A percentile compares a stretch with the other conserved stretches of the same genome.
Conservation (phyloP, 2,888 invertebrate genomes). For the Apoda limacodes region DNA sequence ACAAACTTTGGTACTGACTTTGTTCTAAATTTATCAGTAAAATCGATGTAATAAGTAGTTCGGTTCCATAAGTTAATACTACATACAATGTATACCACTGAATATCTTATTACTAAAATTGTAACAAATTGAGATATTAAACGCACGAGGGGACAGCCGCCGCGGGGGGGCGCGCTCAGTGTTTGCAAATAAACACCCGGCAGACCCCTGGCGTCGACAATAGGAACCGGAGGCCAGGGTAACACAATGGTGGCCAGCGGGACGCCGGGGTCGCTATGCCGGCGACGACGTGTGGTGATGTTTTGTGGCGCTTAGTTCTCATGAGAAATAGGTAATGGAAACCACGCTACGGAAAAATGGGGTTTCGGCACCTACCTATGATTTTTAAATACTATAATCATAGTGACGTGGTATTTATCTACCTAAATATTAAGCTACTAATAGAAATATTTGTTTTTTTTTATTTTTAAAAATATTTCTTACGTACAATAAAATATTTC, state of each 20-base stretch:
- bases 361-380: slow-evolving; percentile 13
- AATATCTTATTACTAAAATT: slow-evolving; percentile 47
- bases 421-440: too few species aligned
- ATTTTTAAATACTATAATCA: slow-evolving; percentile 1
- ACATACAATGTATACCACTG: slow-evolving; percentile 1
- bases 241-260: slow-evolving; percentile 50
- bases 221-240: slow-evolving; percentile 25
- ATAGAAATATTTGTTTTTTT: too few species aligned
- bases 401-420: too few species aligned
- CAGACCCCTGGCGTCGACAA: slow-evolving; percentile 34
- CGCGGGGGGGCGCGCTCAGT: slow-evolving; percentile 47
- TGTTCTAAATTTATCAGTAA: too few species aligned
- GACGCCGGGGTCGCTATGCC: slow-evolving; percentile 29
- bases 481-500: too few species aligned
- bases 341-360: slow-evolving; percentile 27
- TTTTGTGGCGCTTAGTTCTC: slow-evolving; percentile 35
- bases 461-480: too few species aligned
- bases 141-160: slow-evolving; percentile 26
- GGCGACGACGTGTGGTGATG: slow-evolving; percentile 24
- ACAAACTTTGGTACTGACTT: too few species aligned
- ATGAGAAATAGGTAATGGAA: slow-evolving; percentile 43
- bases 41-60: too few species aligned
- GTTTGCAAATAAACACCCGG: slow-evolving; percentile 69
- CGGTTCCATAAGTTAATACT: too few species aligned
- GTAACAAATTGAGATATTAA: slow-evolving; percentile 52